Conservation (phyloP, 2,797 vertebrate species). For the Apogon hyalosoma region DNA sequence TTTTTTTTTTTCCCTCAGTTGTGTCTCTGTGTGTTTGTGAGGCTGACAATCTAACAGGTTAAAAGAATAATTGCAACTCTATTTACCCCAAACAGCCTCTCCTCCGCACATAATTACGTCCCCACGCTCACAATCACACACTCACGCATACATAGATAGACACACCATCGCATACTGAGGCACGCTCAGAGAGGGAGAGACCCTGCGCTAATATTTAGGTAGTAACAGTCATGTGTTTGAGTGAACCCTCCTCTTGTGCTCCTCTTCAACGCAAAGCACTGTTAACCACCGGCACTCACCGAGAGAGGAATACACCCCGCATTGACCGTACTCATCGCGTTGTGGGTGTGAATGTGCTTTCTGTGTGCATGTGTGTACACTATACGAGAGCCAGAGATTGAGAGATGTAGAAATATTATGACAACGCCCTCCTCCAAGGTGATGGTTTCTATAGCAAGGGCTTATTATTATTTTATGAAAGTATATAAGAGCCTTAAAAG, state of each 20-base stretch:
- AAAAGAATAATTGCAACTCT: slow-evolving; percentile 85
- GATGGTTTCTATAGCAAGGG: slow-evolving; percentile 26
- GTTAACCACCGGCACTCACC: slow-evolving; percentile 76
- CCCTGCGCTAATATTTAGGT: slow-evolving; percentile 82
- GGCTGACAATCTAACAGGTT: slow-evolving; percentile 80
- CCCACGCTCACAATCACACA: slow-evolving; percentile 48
- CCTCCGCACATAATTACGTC: slow-evolving; percentile 77
- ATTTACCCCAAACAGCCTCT: slow-evolving; percentile 83
- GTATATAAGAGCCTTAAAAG: slow-evolving; percentile 4
- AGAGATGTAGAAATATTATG: slow-evolving; percentile 54
- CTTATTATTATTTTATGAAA: slow-evolving; percentile 18
- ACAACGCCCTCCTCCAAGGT: slow-evolving; percentile 42
- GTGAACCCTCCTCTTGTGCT: slow-evolving; percentile 83
- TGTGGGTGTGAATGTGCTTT: slow-evolving; percentile 45
- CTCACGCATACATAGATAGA: slow-evolving; percentile 42
- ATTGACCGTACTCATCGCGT: slow-evolving; percentile 59
- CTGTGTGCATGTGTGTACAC: slow-evolving; percentile 30
- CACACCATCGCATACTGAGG: slow-evolving; percentile 48
- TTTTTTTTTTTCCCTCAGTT: slow-evolving; percentile 28
- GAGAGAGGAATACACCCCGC: slow-evolving; percentile 71
- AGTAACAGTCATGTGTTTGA: slow-evolving; percentile 77
- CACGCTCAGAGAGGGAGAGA: slow-evolving; percentile 57
- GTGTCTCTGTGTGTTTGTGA: slow-evolving; percentile 54
- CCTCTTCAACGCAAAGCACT: slow-evolving; percentile 80
- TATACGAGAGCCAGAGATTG: slow-evolving; percentile 24